Base-by-base conservation (phyloP, 1,140 invertebrate genomes). In the Babylonia areolata region DNA sequence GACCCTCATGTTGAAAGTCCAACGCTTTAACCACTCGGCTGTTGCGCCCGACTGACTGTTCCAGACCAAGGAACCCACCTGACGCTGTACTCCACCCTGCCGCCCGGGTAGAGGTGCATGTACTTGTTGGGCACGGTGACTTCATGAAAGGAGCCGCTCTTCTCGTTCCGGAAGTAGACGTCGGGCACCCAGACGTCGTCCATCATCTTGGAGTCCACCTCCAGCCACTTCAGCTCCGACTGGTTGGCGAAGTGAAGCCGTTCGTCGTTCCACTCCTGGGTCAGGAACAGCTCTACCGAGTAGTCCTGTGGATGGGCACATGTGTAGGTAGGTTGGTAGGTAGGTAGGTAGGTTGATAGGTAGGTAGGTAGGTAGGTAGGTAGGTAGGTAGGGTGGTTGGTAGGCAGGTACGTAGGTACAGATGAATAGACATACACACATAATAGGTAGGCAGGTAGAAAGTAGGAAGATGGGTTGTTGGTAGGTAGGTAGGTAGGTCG, bases 61-160 rank as follows among this genome's bases (percentile, higher is more conserved):
- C 17, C 64, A 69, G 5, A 69, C 64, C 17, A 15, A 69, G 17
- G 11, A 12, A 23, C 51, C 51, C 58, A 90, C 90, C 90, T 81
- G 75, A 89, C 84, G 35, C 90, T 88, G 80, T 89, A 90, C 9
- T 81, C 81, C 5, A 90, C 88, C 3, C 80, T 64, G 28, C 90
- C 90, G n/a, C 86, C 94, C 3, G 95, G 95, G 46, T 91, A 90
- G 11, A 95, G 89, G 77, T 94, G 92, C 81, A 95, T 89, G 11
- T 95, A 91, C 81, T 92, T 93, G 88, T 95, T 95, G 1, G 94
- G 94, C 20, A 94, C 93, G 28, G 95, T 95, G 12, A 95, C 93
- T 28, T 92, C 89, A 86, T 95, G 95, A 81, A 95, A 94, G 69
- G 90, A 87, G 0, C 93, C 95, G 35, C 91, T 88, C 90, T 95